Evolutionary conservation across 2,113 vertebrate genomes (phyloP).

Genomic region (Coptodon bakossiorum): DNA sequence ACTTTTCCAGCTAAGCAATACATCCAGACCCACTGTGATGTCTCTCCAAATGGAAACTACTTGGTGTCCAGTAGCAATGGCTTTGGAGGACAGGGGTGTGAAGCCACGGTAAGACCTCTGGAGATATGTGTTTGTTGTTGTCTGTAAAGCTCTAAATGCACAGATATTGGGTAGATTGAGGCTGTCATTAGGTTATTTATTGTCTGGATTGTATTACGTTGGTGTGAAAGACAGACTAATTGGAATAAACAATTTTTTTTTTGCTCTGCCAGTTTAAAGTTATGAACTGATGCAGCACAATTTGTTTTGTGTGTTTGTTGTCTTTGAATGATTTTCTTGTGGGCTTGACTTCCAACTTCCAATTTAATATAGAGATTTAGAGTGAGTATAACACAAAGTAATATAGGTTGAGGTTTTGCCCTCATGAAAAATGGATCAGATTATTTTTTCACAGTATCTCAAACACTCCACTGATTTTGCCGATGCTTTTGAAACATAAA

Average conservation of each 20-base stretch:
- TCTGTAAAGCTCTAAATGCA: not conserved
- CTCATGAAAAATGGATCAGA: not conserved
- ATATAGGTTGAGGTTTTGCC: not conserved
- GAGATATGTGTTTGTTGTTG: not conserved
- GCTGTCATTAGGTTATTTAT: not conserved
- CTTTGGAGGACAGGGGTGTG: conserved; percentile 83
- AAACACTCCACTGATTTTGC: not conserved
- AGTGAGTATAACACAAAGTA: not conserved
- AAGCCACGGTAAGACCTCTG: conserved; percentile 81
- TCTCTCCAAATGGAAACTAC: conserved; percentile 77
- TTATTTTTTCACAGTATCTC: not conserved
- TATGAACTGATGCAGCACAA: not conserved
- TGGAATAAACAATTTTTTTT: not conserved
- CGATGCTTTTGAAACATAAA: not conserved
- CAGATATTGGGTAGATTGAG: not conserved
- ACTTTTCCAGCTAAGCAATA: conserved; percentile 85
- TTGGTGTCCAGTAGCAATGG: conserved; percentile 89
- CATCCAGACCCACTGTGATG: conserved; percentile 91
- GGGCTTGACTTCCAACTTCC: not conserved
- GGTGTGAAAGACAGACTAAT: not conserved
- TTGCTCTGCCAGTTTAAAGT: not conserved
- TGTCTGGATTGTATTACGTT: not conserved
- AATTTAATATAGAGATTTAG: not conserved
- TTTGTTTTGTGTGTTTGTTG: not conserved
- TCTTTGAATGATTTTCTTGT: not conserved